A percentile compares a stretch with the other conserved stretches of the same genome.
These are phyloP conservation scores for Lithodes maja DNA, from an alignment of 2,888 invertebrate species.

Conservation along the genomic window DNA sequence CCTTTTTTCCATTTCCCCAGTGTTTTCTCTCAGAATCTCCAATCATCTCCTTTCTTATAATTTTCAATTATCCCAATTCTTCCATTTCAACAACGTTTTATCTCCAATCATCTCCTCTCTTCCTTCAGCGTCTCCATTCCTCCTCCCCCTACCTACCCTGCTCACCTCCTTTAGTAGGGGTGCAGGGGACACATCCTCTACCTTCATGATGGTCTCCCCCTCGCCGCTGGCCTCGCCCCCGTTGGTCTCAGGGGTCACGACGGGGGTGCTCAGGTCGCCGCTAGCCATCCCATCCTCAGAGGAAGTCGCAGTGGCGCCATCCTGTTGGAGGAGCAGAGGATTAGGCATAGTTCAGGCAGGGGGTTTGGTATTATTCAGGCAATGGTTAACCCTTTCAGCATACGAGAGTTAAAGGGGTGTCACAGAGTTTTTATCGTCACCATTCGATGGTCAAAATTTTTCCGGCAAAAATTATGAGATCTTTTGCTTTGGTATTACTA, in stretches of 20 bases:
- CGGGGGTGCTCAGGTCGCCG: constrained; percentile 35
- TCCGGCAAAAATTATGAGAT: no score
- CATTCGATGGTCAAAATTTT: no score
- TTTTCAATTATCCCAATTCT: no score
- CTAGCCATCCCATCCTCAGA: constrained; percentile 52
- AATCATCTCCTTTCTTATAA: no score
- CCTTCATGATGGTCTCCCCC: constrained; percentile 22
- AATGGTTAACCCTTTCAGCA: background rate
- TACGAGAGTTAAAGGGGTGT: no score
- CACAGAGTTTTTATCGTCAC: no score
- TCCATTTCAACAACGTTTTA: background rate
- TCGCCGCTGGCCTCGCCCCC: constrained; percentile 52
- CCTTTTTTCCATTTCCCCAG: no score
- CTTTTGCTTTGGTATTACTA: no score
- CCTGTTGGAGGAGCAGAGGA: constrained; percentile 32
- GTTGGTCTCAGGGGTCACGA: constrained; percentile 34
- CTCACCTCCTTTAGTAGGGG: constrained; percentile 52
- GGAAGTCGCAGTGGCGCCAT: constrained; percentile 43
- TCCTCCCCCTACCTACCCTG: background rate
- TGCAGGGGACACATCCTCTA: constrained; percentile 26
- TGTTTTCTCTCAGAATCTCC: no score
- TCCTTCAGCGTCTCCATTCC: background rate
- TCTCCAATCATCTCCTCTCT: background rate
- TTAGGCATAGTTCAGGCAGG: background rate
- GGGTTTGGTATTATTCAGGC: background rate